Conservation (phyloP, 2,113 vertebrate species). For the Mesoclemmys tuberculata region DNA sequence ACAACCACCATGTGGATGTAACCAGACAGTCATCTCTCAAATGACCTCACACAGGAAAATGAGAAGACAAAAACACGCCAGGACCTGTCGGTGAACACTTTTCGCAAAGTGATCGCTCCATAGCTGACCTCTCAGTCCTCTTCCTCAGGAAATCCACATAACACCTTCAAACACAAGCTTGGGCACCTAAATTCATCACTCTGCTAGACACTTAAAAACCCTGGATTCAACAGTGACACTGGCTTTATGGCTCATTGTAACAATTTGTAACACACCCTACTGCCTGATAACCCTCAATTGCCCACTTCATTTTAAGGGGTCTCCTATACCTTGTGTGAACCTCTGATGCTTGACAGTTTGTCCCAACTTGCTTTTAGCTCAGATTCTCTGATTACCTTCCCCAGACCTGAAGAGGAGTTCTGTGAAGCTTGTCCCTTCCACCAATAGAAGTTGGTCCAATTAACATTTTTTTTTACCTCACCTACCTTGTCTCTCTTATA, state of each 20-base stretch:
- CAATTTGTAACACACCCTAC: not conserved
- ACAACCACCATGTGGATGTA: not conserved
- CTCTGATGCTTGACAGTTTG: not conserved
- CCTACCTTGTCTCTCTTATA: not conserved
- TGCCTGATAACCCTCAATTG: not conserved
- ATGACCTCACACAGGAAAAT: not conserved
- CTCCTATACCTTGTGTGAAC: not conserved
- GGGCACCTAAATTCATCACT: not conserved
- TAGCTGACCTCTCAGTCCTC: not conserved
- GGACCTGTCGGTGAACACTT: not conserved
- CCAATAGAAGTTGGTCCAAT: not conserved
- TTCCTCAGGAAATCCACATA: not conserved
- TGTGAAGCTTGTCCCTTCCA: not conserved
- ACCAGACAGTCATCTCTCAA: not conserved
- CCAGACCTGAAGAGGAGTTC: not conserved
- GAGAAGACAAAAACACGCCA: too few species aligned
- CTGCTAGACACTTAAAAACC: not conserved
- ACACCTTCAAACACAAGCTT: not conserved
- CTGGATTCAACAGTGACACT: not conserved
- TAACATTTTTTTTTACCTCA: not conserved
- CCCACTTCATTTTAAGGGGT: not conserved
- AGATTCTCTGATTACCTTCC: not conserved
- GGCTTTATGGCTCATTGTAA: not conserved
- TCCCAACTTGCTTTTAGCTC: not conserved
- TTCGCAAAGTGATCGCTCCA: not conserved